Percentiles rank a stretch among this genome's conserved stretches.
phyloP scores from a whole-genome alignment of 2,113 vertebrate species.

The Campylorhamphus procurvoides region DNA sequence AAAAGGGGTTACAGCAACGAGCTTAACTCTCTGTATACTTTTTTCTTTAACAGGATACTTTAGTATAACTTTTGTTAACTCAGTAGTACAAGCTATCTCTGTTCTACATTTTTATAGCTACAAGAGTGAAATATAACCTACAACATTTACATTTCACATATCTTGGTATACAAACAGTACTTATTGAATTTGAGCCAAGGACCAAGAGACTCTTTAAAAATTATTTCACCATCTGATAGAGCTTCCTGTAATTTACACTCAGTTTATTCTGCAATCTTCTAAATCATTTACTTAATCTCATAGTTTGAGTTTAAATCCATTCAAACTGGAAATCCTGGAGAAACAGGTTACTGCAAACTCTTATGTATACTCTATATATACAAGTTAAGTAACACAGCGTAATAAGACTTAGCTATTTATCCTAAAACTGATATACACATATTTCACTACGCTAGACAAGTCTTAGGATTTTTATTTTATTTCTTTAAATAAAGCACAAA shows the following conservation, averaged over 20 bases:
- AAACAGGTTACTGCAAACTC: slow-evolving; percentile 78
- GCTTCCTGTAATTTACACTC: slow-evolving; percentile 75
- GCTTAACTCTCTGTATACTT: slow-evolving; percentile 82
- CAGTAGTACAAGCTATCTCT: slow-evolving; percentile 91
- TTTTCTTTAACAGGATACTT: slow-evolving; percentile 80
- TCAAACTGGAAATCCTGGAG: slow-evolving; percentile 72
- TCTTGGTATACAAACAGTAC: slow-evolving; percentile 85
- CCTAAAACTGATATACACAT: slow-evolving; percentile 73
- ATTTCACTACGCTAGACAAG: slow-evolving; percentile 73
- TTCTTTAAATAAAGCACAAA: slow-evolving; percentile 76
- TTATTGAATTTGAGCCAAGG: slow-evolving; percentile 79
- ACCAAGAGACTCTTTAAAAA: slow-evolving; percentile 75
- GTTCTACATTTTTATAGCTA: slow-evolving; percentile 88
- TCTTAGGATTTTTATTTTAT: slow-evolving; percentile 68
- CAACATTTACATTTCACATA: slow-evolving; percentile 89
- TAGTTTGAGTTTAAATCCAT: slow-evolving; percentile 67
- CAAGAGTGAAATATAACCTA: slow-evolving; percentile 88
- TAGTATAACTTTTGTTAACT: slow-evolving; percentile 87
- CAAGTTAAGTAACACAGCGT: slow-evolving; percentile 79
- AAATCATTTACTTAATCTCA: slow-evolving; percentile 66
- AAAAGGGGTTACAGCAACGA: slow-evolving; percentile 87
- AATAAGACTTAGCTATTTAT: slow-evolving; percentile 72
- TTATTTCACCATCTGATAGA: slow-evolving; percentile 74
- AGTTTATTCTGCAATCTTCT: slow-evolving; percentile 66
- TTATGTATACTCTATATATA: slow-evolving; percentile 77